Evolutionary conservation across 2,888 invertebrate species (phyloP).

Genomic region (Stenotaenia linearis): DNA sequence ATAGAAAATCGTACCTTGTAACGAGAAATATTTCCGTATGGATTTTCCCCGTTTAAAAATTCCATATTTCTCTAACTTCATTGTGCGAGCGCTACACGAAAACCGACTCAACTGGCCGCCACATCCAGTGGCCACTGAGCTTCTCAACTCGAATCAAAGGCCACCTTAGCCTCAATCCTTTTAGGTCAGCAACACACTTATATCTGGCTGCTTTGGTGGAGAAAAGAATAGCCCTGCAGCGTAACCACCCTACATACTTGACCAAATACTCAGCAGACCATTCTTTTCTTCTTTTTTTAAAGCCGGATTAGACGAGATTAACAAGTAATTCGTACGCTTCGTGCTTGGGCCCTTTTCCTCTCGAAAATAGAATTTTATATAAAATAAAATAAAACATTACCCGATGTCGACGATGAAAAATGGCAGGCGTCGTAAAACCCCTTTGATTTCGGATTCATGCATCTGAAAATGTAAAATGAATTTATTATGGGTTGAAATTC

Average conservation of each 20-base stretch:
- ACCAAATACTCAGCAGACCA: not conserved
- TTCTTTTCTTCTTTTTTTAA: not conserved
- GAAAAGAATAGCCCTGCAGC: not conserved
- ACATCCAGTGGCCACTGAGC: not conserved
- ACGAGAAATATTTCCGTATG: not conserved
- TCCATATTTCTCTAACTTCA: not conserved
- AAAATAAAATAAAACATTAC: not conserved
- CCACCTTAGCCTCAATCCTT: not conserved
- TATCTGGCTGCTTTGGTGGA: not conserved
- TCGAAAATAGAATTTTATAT: not conserved
- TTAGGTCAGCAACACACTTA: not conserved
- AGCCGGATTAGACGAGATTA: not conserved
- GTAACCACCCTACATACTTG: not conserved
- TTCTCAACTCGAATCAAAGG: not conserved
- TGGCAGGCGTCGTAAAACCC: not conserved
- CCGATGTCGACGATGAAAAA: not conserved
- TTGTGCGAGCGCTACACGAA: not conserved
- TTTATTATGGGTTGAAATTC: not conserved
- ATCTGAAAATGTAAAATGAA: slow-evolving; percentile 1
- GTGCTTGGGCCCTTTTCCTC: not conserved
- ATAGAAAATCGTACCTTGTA: not conserved
- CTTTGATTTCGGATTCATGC: not conserved
- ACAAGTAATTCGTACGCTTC: not conserved
- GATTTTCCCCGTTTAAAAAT: not conserved
- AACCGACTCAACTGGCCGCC: not conserved